Evolutionary conservation across 2,797 vertebrate species (phyloP).

Genomic region (Mormyrops boulengeri): DNA sequence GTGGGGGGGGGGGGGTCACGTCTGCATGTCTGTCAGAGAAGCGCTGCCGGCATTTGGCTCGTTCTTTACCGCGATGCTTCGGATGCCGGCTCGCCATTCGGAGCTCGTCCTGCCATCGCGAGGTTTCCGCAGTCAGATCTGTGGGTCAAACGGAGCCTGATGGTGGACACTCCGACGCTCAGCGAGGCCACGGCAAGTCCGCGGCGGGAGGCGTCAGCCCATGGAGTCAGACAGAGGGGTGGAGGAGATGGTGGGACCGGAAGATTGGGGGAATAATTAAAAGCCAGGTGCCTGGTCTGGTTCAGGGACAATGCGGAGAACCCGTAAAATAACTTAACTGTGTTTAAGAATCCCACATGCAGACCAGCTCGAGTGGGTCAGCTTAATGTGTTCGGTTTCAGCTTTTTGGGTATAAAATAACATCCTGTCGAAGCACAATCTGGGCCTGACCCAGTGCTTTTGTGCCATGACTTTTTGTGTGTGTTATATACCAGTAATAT

Average conservation of each 20-base stretch:
- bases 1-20: background rate
- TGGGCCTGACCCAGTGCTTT: background rate
- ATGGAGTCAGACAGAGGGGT: conserved; percentile 34
- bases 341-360: background rate
- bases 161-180: background rate
- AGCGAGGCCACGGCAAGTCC: background rate
- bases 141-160: background rate
- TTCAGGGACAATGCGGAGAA: conserved; percentile 23
- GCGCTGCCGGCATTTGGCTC: background rate
- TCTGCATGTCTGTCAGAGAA: background rate
- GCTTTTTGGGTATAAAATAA: background rate
- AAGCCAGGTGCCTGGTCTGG: conserved; percentile 25
- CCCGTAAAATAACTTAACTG: background rate
- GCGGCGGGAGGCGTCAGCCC: conserved; percentile 14
- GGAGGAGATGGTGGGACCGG: conserved; percentile 21
- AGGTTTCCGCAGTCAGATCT: background rate
- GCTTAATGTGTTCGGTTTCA: background rate
- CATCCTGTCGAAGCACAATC: background rate
- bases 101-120: background rate
- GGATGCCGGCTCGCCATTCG: background rate
- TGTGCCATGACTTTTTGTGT: background rate
- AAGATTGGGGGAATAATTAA: conserved; percentile 38
- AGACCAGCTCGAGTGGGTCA: background rate
- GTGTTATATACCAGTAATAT: background rate
- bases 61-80: background rate